These are phyloP conservation scores for Andrena hattorfiana DNA, from an alignment of 2,888 invertebrate genomes.

Conservation along the genomic window DNA sequence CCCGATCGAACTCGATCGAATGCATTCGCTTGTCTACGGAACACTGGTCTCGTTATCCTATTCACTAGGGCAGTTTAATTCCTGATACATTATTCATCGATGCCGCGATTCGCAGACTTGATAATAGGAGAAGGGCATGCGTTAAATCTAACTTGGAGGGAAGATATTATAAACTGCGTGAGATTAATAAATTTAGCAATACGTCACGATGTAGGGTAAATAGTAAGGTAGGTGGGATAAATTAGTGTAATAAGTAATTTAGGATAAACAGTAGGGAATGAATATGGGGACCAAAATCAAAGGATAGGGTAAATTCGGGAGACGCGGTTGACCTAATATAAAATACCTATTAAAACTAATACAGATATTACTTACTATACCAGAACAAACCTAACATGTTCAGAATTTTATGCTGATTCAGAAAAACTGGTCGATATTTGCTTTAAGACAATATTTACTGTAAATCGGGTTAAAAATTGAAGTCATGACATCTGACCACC, in stretches of 20 bases:
- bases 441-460: no score
- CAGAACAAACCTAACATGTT: no score
- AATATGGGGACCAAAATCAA: no score
- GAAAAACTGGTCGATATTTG: no score
- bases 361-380: no score
- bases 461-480: no score
- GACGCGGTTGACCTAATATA: no score
- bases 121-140: slow-evolving; percentile 11
- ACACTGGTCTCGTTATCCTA: slow-evolving; percentile 47
- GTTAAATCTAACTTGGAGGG: not conserved
- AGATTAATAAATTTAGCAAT: not conserved
- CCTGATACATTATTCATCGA: slow-evolving; percentile 51
- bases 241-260: not conserved
- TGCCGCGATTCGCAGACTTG: not conserved
- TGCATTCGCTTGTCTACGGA: slow-evolving; percentile 20
- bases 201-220: not conserved
- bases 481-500: no score
- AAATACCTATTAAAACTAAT: no score
- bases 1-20: slow-evolving; percentile 36
- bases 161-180: slow-evolving; percentile 3
- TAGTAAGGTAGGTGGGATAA: not conserved
- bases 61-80: slow-evolving; percentile 42
- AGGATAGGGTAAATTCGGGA: no score
- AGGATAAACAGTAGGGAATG: no score
- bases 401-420: no score